Evolutionary conservation across 2,888 invertebrate genomes (phyloP), one percentile per base, ranked within the genome.

Genomic region (Scotopteryx bipunctaria): DNA sequence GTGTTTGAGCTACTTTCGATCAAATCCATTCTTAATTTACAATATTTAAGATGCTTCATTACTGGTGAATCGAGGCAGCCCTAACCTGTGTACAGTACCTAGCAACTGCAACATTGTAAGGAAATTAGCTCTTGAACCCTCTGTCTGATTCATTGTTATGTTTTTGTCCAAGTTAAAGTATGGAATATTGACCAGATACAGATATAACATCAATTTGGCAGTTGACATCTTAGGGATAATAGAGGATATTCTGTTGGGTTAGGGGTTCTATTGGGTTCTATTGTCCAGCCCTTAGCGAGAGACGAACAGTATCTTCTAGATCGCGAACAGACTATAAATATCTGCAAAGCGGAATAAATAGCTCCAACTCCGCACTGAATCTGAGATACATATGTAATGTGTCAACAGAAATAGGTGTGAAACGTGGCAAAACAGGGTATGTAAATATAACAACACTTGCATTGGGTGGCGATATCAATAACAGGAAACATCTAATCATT

Each of bases 401-500:
- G 23, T 42, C 17, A 19, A 32, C 36, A 36, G 4, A 37, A 17
- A 47, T 27, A 32, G 25, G 9, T 29, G 29, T 15, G 21, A 35
- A 36, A 21, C 14, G 11, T 16, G 2, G 29, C 6, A 17, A 19
- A 31, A 41, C 11, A 9, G 36, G 1, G 11, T 17, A 5, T n/a
- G 9, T 36, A 17, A 32, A 40, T 33, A 31, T 14, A 29, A 33
- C 19, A 36, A 14, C 19, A 23, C 8, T 29, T 48, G 38, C 32
- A 53, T 47, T 43, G 29, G 35, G 45, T 44, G 51, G 43, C 51
- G 48, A 55, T 57, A 61, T 53, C 63, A 55, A 47, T 56, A 57
- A 55, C 55, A 63, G 59, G 62, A 66, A 59, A 55, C 53, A 59
- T 45, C 58, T 33, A 59, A 61, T 61, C 48, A 48, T 32, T 38